Percentiles rank a stretch among this genome's conserved stretches.
phyloP scores from a whole-genome alignment of 2,113 vertebrate genomes.

The Progne subis region DNA sequence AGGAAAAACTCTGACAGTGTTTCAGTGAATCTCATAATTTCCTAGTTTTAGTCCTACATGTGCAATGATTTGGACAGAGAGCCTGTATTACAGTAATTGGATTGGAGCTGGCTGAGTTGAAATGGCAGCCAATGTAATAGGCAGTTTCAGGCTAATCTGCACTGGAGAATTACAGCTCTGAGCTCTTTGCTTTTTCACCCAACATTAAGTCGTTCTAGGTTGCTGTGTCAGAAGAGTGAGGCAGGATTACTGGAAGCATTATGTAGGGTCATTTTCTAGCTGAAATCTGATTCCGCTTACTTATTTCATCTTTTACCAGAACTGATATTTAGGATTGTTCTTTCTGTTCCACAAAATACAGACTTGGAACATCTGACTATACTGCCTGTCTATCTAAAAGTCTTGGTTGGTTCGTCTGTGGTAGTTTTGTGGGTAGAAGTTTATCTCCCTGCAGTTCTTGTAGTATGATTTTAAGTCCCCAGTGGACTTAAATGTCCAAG shows the following conservation, averaged over 20 bases:
- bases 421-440: background rate
- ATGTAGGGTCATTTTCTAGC: background rate
- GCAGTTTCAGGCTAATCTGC: constrained; percentile 36
- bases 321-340: background rate
- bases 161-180: background rate
- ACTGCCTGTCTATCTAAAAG: background rate
- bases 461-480: background rate
- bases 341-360: background rate
- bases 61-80: background rate
- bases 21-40: background rate
- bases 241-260: background rate
- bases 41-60: background rate
- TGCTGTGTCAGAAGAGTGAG: constrained; percentile 13
- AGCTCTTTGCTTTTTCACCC: constrained; percentile 45
- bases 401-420: background rate
- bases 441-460: background rate
- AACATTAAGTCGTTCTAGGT: background rate
- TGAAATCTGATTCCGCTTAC: background rate
- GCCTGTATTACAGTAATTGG: constrained; percentile 43
- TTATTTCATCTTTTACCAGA: background rate
- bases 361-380: background rate
- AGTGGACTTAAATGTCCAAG: background rate
- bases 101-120: constrained; percentile 12
- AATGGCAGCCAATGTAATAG: background rate
- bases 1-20: background rate